A percentile compares a stretch with the other conserved stretches of the same genome.
Evolutionary conservation across 2,113 vertebrate genomes (phyloP).

Genomic region (Sturnira hondurensis): DNA sequence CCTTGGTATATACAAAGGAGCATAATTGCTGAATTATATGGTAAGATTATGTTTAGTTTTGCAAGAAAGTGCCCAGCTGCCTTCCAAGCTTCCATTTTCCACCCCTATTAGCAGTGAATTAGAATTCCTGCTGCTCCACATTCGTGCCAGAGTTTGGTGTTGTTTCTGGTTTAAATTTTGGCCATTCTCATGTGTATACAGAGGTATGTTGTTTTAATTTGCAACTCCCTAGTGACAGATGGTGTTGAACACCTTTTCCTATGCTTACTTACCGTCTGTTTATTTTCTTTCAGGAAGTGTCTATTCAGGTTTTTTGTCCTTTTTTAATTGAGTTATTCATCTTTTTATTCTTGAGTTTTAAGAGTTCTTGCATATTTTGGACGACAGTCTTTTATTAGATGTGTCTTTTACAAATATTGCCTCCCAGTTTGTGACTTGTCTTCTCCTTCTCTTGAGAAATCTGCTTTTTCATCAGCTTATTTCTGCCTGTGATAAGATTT

Average conservation of each 20-base stretch:
- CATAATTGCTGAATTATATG: background rate
- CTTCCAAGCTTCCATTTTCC: background rate
- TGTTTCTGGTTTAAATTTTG: background rate
- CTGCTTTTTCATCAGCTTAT: background rate
- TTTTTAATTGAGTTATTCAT: background rate
- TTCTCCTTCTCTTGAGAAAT: slow-evolving; percentile 5
- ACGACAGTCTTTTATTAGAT: background rate
- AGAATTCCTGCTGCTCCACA: background rate
- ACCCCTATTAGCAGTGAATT: background rate
- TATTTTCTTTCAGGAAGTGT: background rate
- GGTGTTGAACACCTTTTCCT: background rate
- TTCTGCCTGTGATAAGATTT: background rate
- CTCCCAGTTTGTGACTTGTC: background rate
- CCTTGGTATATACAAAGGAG: background rate
- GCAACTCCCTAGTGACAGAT: background rate
- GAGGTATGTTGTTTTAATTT: background rate
- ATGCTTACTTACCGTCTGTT: background rate
- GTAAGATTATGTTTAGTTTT: background rate
- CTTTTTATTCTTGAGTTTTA: slow-evolving; percentile 14
- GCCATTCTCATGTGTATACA: background rate
- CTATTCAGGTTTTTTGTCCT: background rate
- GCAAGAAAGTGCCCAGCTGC: background rate
- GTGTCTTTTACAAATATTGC: background rate
- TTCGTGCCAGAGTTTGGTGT: background rate
- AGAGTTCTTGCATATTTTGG: background rate